Evolutionary conservation across 2,888 invertebrate genomes (phyloP), one percentile per base, ranked within the genome.

Genomic region (Nomada ferruginata): DNA sequence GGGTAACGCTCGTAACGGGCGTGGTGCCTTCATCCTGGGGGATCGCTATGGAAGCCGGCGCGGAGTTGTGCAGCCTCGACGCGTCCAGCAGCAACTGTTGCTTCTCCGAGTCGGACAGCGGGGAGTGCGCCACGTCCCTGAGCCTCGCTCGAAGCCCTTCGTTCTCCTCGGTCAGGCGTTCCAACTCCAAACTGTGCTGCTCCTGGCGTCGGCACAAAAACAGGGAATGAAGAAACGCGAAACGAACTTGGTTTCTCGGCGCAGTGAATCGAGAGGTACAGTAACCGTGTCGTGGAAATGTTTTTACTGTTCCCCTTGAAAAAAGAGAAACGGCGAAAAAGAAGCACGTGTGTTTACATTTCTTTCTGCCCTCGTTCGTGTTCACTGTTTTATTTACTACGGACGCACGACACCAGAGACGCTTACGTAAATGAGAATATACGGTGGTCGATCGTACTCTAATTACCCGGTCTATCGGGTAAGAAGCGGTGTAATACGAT

Each of bases 81-180:
- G 95, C 95, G 92, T 97, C 97, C 90, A 97, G 95, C 92, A 97
- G 94, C 91, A 97, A 95, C 94, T 97, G 97, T 91, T 97, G 96
- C 94, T 97, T 97, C 94, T 97, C 97, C 89, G 96, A 96, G 94
- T 97, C 97, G 68, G 97, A 97, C 86, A 97, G 94, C 85, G 97
- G 97, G 82, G 97, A 97, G 94, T 97, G 97, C 60, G 96, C 96
- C 75, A 97, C 97, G 94, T 97, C 97, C 86, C 96, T 96, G 89
- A 97, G 95, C 87, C 97, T 95, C 93, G 96, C 96, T 85, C 97
- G 95, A 92, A 97, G 94, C 85, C 96, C 95, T 71, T 96, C 96
- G 94, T 97, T 97, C 95, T 97, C 97, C 93, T 97, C 97, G 80
- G 96, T 95, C 76, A 97, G 94, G 89, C 96, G 96, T 90, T 96